phyloP scores from a whole-genome alignment of 2,797 vertebrate genomes.

The Schizopygopsis malacanthus region DNA sequence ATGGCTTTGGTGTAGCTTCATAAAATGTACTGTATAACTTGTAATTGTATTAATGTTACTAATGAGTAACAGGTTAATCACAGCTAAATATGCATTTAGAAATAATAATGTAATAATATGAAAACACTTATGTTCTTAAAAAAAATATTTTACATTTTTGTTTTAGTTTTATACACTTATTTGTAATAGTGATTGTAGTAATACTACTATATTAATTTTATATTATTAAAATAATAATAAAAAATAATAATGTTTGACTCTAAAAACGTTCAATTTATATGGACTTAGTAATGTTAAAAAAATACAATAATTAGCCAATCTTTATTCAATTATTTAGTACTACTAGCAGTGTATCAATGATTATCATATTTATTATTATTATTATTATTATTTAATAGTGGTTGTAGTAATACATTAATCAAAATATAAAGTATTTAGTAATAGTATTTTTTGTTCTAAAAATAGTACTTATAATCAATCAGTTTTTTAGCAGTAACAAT shows the following conservation, averaged over 20 bases:
- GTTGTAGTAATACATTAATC: neutral
- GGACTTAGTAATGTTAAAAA: neutral
- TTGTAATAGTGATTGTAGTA: neutral
- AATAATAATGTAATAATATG: neutral
- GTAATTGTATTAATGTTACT: neutral
- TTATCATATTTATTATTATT: neutral
- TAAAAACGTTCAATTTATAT: too few species aligned
- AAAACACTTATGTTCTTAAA: neutral
- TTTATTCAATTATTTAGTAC: neutral
- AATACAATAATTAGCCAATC: neutral
- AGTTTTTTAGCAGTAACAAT: too few species aligned
- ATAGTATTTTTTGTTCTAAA: too few species aligned
- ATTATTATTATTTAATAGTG: too few species aligned
- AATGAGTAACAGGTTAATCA: neutral
- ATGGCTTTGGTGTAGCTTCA: neutral
- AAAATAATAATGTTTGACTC: too few species aligned
- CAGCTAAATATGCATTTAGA: neutral
- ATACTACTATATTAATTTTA: neutral
- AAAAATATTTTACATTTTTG: neutral
- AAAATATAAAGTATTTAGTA: neutral
- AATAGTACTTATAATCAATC: too few species aligned
- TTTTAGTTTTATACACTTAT: too few species aligned
- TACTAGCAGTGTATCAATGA: neutral
- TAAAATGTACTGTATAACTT: neutral
- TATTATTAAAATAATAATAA: neutral